Base-by-base conservation (phyloP, 2,113 vertebrate species). In the Ascaphus truei region DNA sequence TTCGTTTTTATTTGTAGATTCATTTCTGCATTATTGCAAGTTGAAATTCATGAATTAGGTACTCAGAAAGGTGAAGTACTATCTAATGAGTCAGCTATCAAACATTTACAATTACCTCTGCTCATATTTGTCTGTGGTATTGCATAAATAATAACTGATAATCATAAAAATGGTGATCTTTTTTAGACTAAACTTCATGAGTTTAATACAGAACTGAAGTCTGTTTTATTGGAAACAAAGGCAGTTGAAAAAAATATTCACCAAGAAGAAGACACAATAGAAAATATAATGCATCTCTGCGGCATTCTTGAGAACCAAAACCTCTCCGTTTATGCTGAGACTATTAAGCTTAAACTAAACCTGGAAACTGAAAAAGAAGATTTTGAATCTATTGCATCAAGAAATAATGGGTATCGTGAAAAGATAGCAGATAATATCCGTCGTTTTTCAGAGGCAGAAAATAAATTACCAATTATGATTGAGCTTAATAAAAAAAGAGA, bases 381-480 rank as follows among this genome's bases (percentile, higher is more conserved):
- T 26, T 85, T 84, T 75, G 75, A 84, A 52, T 31, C 72, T 1
- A 57, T 47, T 15, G 29, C 79, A 69, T 71, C 61, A 73, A 86
- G 76, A 84, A 85, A 91, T 75, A 84, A 80, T 65, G 69, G 64
- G 31, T 92, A 91, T 73, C 73, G 77, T 47, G 61, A 75, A 73
- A 92, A 85, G 83, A 89, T 90, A 72, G 79, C 80, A 47, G 18
- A 27, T 52, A 78, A 86, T 74, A 87, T 81, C 77, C 50, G 68
- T 41, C 52, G 47, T 1, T 74, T 85, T 60, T 50, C 13, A 55
- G 77, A 81, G 8, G 41, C 29, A 71, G 85, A 90, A 80, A 87
- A 73, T 68, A 85, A 85, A 79, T 81, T 82, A 68, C 74, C 86
- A n/a, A 36, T 83, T 60, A 81, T 88, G 81, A 77, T 53, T 57